phyloP scores from a whole-genome alignment of 2,797 vertebrate genomes.

The Poecilia gillii region DNA sequence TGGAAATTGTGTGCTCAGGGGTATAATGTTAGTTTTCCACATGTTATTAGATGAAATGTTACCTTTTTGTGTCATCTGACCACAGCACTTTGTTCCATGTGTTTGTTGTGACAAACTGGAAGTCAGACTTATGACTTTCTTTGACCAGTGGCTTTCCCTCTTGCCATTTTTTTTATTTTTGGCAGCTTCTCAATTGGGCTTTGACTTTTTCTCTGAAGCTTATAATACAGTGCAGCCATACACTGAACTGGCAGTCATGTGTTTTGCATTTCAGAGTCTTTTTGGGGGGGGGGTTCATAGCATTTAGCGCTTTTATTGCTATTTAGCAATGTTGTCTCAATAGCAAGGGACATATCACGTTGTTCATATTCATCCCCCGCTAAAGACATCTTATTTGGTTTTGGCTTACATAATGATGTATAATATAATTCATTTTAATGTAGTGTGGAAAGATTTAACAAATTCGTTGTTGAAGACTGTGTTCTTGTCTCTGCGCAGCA shows the following conservation, averaged over 20 bases:
- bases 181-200: background rate
- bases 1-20: background rate
- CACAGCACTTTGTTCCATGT: background rate
- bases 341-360: conserved; percentile 76
- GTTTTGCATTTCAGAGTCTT: conserved; percentile 71
- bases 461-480: background rate
- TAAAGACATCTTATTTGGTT: conserved; percentile 20
- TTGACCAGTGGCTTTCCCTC: too few relatives aligned
- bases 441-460: background rate
- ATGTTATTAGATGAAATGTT: background rate
- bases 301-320: conserved; percentile 87
- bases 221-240: background rate
- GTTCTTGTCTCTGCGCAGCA: background rate
- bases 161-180: background rate
- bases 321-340: conserved; percentile 82
- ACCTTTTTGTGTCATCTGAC: background rate
- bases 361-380: conserved; percentile 19
- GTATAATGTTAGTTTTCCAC: background rate
- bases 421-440: background rate
- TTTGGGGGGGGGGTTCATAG: conserved; percentile 88
- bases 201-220: background rate
- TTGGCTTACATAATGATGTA: background rate
- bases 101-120: background rate
- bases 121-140: too few relatives aligned
- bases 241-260: conserved; percentile 76